phyloP scores from a whole-genome alignment of 2,113 vertebrate species.

The Brevimyrus niger region DNA sequence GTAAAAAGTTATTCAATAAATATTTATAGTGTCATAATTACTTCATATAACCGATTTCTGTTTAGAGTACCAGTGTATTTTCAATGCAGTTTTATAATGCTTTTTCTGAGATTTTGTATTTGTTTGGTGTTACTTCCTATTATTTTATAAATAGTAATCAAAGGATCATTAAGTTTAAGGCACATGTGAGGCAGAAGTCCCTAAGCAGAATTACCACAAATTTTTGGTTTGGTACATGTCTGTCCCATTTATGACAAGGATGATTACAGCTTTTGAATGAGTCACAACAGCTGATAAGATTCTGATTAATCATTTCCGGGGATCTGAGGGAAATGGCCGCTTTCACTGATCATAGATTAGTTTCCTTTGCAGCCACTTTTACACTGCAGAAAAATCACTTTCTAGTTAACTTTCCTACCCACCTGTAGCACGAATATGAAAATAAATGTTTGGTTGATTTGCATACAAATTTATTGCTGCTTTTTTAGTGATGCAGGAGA shows the following conservation, averaged over 20 bases:
- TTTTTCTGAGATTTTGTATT: slow-evolving; percentile 27
- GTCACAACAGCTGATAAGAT: neutral
- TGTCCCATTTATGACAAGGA: neutral
- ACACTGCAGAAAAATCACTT: neutral
- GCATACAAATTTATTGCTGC: neutral
- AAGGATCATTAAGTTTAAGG: slow-evolving; percentile 52
- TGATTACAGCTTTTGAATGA: neutral
- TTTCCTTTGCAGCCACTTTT: neutral
- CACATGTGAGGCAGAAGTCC: slow-evolving; percentile 40
- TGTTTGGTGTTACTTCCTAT: neutral
- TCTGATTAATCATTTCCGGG: neutral
- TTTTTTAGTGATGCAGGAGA: neutral
- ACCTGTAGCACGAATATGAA: neutral
- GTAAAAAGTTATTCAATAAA: slow-evolving; percentile 14
- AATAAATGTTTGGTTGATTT: neutral
- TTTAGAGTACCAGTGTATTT: slow-evolving; percentile 26
- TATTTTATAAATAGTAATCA: slow-evolving; percentile 49
- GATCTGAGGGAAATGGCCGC: neutral
- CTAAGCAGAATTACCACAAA: slow-evolving; percentile 55
- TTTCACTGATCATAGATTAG: neutral
- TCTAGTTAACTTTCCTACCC: neutral
- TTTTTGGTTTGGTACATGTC: neutral
- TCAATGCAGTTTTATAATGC: too few species aligned
- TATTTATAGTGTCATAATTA: slow-evolving; percentile 34
- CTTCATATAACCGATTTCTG: slow-evolving; percentile 40